These are phyloP conservation scores for Sebastes alutus DNA, from an alignment of 2,797 vertebrate species.

Conservation along the genomic window DNA sequence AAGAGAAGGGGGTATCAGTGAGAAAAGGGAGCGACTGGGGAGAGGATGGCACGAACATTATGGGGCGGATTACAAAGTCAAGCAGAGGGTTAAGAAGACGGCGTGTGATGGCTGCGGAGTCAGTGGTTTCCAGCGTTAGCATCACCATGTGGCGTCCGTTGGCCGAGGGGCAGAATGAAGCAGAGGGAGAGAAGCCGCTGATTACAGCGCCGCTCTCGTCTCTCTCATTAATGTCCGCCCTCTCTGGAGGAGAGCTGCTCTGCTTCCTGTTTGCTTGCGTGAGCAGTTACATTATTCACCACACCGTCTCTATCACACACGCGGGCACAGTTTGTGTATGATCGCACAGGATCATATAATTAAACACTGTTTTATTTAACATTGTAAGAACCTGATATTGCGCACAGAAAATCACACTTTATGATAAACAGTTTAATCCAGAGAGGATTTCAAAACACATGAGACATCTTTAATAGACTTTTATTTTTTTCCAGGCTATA, in stretches of 20 bases:
- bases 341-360: background rate
- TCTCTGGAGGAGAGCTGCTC: background rate
- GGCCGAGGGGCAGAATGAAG: slow-evolving; percentile 16
- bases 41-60: slow-evolving; percentile 6
- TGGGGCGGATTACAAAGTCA: slow-evolving; percentile 39
- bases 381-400: background rate
- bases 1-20: background rate
- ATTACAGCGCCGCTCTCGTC: slow-evolving; percentile 12
- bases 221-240: slow-evolving; percentile 4
- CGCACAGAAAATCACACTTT: background rate
- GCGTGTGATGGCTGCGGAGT: slow-evolving; percentile 14
- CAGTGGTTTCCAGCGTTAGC: slow-evolving; percentile 14
- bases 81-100: slow-evolving; percentile 23
- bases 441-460: background rate
- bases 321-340: background rate
- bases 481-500: background rate
- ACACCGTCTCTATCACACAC: background rate
- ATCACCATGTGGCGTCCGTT: slow-evolving; percentile 5
- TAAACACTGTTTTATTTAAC: slow-evolving; percentile 37
- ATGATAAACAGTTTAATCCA: background rate
- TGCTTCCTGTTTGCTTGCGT: slow-evolving; percentile 18
- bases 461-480: background rate
- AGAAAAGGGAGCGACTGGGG: background rate
- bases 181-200: background rate
- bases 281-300: slow-evolving; percentile 10